These are phyloP conservation scores for Drosophila kanapiae DNA, from an alignment of 1,140 invertebrate genomes.

Conservation along the genomic window DNA sequence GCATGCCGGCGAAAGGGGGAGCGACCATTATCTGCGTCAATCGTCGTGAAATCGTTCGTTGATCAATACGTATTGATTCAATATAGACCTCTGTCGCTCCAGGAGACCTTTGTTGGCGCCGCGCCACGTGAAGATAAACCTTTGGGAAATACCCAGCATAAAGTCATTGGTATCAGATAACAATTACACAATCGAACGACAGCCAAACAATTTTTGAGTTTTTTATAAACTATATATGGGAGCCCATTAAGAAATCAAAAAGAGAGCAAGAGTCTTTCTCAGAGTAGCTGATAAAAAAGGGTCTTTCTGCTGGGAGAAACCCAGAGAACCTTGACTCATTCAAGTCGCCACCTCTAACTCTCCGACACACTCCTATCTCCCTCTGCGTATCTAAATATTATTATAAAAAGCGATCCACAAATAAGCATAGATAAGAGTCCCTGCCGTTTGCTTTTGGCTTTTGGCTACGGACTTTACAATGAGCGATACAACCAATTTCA, in stretches of 20 bases:
- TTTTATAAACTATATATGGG: constrained; percentile 16
- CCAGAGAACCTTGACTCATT: constrained; percentile 47
- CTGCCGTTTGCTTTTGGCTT: constrained; percentile 37
- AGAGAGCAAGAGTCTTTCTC: constrained; percentile 16
- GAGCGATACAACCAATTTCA: background rate
- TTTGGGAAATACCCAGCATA: constrained; percentile 48
- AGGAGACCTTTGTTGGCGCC: background rate
- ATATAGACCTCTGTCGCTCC: background rate
- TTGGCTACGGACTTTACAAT: constrained; percentile 18
- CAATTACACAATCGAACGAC: constrained; percentile 20
- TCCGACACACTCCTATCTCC: constrained; percentile 6
- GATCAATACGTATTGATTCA: constrained; percentile 3
- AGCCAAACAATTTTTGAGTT: constrained; percentile 16
- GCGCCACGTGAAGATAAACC: constrained; percentile 22
- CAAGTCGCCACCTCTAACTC: background rate
- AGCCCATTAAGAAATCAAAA: constrained; percentile 7
- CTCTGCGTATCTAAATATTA: constrained; percentile 53
- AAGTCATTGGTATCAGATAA: constrained; percentile 34
- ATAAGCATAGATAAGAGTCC: constrained; percentile 53
- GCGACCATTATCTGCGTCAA: constrained; percentile 32
- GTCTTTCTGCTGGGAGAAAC: constrained; percentile 15
- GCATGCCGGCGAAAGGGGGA: constrained; percentile 2
- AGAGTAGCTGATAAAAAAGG: background rate
- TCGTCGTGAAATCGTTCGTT: background rate
- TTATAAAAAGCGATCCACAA: constrained; percentile 48